Evolutionary conservation across 2,888 invertebrate species (phyloP).

Genomic region (Erebia epiphron): DNA sequence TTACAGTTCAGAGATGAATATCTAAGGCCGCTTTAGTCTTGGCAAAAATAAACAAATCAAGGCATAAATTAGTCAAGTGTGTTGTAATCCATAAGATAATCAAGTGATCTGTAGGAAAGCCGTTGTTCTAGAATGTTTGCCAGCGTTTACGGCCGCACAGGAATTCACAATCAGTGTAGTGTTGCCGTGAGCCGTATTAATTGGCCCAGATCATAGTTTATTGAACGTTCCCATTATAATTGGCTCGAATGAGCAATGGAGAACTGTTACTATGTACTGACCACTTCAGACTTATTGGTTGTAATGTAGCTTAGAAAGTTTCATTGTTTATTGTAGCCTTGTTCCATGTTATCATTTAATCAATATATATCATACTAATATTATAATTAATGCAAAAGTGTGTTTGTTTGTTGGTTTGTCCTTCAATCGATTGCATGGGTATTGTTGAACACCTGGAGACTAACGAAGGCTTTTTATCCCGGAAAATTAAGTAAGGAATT

Average conservation of each 20-base stretch:
- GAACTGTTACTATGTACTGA: constrained; percentile 1
- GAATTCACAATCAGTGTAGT: constrained; percentile 29
- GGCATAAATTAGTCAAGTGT: neutral
- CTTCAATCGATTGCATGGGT: no score
- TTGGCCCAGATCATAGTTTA: constrained; percentile 32
- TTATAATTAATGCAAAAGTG: no score
- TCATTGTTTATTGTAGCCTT: neutral
- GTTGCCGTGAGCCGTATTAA: constrained; percentile 15
- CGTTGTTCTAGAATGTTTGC: constrained; percentile 5
- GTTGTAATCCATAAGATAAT: neutral
- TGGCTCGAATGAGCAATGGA: constrained; percentile 19
- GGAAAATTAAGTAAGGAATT: no score
- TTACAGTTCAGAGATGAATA: no score
- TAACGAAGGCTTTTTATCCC: no score
- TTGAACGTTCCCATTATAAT: constrained; percentile 25
- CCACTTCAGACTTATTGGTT: neutral
- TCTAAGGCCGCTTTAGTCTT: no score
- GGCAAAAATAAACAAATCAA: neutral
- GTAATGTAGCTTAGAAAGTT: neutral
- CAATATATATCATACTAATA: neutral
- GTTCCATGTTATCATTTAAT: neutral
- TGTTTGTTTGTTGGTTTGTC: no score
- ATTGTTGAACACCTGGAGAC: no score
- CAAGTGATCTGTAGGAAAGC: constrained; percentile 2
- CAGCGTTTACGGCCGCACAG: neutral